These are phyloP conservation scores for Phortica magna DNA, from an alignment of 2,888 invertebrate species.

Conservation along the genomic window DNA sequence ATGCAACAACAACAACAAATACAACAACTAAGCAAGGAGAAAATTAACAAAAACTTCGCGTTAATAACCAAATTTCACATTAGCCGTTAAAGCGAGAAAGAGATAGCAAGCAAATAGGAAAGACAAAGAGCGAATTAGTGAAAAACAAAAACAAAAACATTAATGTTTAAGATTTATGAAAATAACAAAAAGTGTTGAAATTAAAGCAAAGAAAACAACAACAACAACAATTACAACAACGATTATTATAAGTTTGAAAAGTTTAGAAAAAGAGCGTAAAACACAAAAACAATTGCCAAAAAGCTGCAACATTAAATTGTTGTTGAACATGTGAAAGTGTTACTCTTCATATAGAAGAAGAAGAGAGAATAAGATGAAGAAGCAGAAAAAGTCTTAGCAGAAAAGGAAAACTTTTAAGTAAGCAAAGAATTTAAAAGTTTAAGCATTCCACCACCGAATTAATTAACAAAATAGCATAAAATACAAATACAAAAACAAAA, in stretches of 20 bases:
- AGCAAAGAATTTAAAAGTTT: slow-evolving; percentile 55
- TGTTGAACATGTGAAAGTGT: not conserved
- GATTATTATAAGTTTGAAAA: slow-evolving; percentile 27
- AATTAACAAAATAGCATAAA: slow-evolving; percentile 43
- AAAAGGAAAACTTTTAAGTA: slow-evolving; percentile 40
- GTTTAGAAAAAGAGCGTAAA: not conserved
- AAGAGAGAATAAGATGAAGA: not conserved
- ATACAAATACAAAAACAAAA: slow-evolving; percentile 29
- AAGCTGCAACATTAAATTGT: too few species aligned
- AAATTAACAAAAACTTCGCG: slow-evolving; percentile 31
- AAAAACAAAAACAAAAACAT: not conserved
- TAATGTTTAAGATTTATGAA: not conserved
- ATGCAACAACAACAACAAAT: slow-evolving; percentile 39
- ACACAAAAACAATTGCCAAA: slow-evolving; percentile 26
- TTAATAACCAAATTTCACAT: slow-evolving; percentile 31
- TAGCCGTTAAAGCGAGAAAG: slow-evolving; percentile 21
- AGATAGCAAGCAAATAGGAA: not conserved
- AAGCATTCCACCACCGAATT: slow-evolving; percentile 69
- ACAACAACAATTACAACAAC: slow-evolving; percentile 4
- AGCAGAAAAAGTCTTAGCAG: not conserved
- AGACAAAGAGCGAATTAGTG: not conserved
- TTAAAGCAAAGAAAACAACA: slow-evolving; percentile 1
- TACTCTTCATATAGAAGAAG: not conserved
- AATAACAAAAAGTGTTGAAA: slow-evolving; percentile 1
- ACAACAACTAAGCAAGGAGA: slow-evolving; percentile 29